These are phyloP conservation scores for Phenacoccus solenopsis DNA, from an alignment of 1,140 invertebrate species.

Conservation along the genomic window DNA sequence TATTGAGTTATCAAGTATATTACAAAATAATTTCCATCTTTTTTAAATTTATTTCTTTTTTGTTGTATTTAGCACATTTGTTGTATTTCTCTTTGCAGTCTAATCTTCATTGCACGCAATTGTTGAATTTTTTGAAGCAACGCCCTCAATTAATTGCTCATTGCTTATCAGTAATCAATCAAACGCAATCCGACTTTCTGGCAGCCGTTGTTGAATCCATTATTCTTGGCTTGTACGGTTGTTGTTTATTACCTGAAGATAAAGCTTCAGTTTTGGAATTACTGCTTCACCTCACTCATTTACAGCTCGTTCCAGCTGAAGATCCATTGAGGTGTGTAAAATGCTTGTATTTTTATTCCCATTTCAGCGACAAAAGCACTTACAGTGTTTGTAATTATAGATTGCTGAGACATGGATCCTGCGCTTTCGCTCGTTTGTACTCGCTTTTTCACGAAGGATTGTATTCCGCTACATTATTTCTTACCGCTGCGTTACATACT, in stretches of 20 bases:
- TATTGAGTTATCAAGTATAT: constrained; percentile 58
- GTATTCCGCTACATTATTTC: constrained; percentile 79
- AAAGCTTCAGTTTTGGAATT: constrained; percentile 62
- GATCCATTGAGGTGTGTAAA: constrained; percentile 58
- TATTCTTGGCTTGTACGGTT: constrained; percentile 70
- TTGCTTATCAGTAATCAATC: constrained; percentile 67
- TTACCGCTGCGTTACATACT: constrained; percentile 78
- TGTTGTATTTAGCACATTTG: constrained; percentile 24
- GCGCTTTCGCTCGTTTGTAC: constrained; percentile 81
- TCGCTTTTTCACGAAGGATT: constrained; percentile 80
- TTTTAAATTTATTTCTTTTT: constrained; percentile 22
- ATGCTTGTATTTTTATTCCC: not conserved
- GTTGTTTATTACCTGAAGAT: constrained; percentile 67
- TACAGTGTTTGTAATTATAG: constrained; percentile 32
- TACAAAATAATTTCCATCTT: constrained; percentile 20
- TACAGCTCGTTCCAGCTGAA: constrained; percentile 65
- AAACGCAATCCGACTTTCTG: constrained; percentile 44
- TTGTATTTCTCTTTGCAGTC: constrained; percentile 40
- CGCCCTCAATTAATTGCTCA: constrained; percentile 67
- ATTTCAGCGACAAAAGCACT: not conserved
- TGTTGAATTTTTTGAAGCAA: constrained; percentile 60
- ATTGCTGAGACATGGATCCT: constrained; percentile 67
- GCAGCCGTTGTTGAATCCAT: constrained; percentile 55
- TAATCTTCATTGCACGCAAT: constrained; percentile 59
- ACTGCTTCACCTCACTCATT: constrained; percentile 64